Evolutionary conservation across 2,113 vertebrate species (phyloP), one percentile per base, ranked within the genome.

Genomic region (Archocentrus centrarchus): DNA sequence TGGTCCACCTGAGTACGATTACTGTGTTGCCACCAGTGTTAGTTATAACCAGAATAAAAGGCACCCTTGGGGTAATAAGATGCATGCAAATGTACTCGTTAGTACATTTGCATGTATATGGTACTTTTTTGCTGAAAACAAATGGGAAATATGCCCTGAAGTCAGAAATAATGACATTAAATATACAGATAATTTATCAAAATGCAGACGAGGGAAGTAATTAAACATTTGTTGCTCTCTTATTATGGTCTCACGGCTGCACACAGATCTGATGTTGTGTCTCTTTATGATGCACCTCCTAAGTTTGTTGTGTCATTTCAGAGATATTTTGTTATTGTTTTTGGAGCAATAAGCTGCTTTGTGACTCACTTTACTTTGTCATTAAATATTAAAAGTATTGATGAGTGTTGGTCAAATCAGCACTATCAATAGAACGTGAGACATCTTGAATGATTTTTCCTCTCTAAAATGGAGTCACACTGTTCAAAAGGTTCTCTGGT

Each of bases 401-500:
- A 70, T 70, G 68, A 30, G 18, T 6, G 6, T 35, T 35, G 47
- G 32, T 73, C 68, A 73, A 8, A 73, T 73, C 47, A 3, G 7
- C 37, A 39, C 35, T 55, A 55, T 47, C 47, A 35, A 32, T 32
- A 73, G 47, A 73, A 55, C 1, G 6, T 55, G 20, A n/a, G 68
- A 73, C 27, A 11, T 11, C 59, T n/a, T 35, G 41, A 62, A 6
- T 77, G 17, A 47, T 73, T 78, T 50, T 62, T 78, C 76, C 61
- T 50, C 59, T 50, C 68, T 55, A 73, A 73, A 78, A 35, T 35
- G 60, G 55, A 63, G 44, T 55, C 79, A 37, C 60, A 47, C 58
- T 27, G 76, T 47, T 83, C 61, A 53, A 70, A 87, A 73, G 79
- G 61, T 78, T 77, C 75, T 63, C 84, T 70, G 32, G 82, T 62